A percentile compares a stretch with the other conserved stretches of the same genome.
Evolutionary conservation across 2,888 invertebrate genomes (phyloP).

Genomic region (Linyphia triangularis): DNA sequence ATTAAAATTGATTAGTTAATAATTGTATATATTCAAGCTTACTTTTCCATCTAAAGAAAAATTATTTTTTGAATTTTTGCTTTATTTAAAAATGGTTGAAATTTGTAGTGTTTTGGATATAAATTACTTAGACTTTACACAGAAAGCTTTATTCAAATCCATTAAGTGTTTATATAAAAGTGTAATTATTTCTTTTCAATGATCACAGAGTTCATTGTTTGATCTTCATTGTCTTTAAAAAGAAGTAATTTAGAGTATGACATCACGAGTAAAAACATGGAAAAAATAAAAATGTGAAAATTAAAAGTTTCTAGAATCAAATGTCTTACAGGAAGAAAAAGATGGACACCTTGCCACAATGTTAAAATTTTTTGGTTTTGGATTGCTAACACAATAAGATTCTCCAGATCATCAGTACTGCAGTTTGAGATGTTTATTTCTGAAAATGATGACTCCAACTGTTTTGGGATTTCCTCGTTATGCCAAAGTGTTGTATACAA

Average conservation of each 20-base stretch:
- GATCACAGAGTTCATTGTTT: not conserved
- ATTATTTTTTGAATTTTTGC: no score
- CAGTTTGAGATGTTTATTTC: not conserved
- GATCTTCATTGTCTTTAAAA: not conserved
- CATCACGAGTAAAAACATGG: not conserved
- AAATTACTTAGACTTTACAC: no score
- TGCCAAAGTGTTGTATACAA: constrained; percentile 32
- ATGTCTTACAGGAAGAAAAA: constrained; percentile 64
- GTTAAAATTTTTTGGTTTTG: constrained; percentile 50
- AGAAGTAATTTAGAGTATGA: no score
- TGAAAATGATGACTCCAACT: constrained; percentile 4
- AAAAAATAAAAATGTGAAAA: not conserved
- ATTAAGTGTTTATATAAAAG: not conserved
- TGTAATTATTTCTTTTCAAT: not conserved
- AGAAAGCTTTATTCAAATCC: no score
- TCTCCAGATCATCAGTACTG: constrained; percentile 59
- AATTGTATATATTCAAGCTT: no score
- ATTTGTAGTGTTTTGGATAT: no score
- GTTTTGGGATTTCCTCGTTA: constrained; percentile 7
- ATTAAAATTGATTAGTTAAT: no score
- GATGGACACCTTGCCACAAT: constrained; percentile 50
- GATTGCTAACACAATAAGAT: constrained; percentile 43
- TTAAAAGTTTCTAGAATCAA: not conserved
- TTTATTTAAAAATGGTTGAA: no score
- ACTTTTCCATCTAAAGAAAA: no score